phyloP scores from a whole-genome alignment of 2,113 vertebrate species.

The Otocyon megalotis region DNA sequence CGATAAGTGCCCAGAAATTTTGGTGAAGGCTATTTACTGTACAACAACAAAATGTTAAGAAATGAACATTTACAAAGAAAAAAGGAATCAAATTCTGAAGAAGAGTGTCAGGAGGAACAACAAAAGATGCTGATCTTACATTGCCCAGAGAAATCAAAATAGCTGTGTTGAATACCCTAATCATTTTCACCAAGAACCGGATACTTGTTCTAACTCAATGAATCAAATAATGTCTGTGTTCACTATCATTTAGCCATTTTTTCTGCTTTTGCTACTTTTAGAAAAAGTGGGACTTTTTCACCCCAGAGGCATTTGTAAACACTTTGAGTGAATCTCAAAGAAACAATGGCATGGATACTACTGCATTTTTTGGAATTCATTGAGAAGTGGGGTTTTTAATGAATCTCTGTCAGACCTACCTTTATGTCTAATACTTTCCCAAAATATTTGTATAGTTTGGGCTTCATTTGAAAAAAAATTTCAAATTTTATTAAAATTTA shows the following conservation, averaged over 20 bases:
- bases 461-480: background rate
- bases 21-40: background rate
- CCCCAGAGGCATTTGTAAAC: background rate
- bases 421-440: background rate
- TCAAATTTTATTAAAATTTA: too few relatives aligned
- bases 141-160: background rate
- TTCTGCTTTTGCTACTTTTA: background rate
- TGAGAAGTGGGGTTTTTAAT: background rate
- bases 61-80: background rate
- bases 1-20: background rate
- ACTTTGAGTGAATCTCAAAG: background rate
- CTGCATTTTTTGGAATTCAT: background rate
- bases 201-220: background rate
- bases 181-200: background rate
- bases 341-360: background rate
- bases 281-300: background rate
- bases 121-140: background rate
- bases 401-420: background rate
- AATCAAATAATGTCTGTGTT: background rate
- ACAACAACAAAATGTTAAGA: background rate
- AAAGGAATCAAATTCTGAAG: background rate
- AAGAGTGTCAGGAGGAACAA: background rate
- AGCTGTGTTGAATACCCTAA: background rate
- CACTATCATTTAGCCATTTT: background rate
- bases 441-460: background rate